Conservation (phyloP, 1,140 invertebrate genomes). For the Ptiloglossa arizonensis region DNA sequence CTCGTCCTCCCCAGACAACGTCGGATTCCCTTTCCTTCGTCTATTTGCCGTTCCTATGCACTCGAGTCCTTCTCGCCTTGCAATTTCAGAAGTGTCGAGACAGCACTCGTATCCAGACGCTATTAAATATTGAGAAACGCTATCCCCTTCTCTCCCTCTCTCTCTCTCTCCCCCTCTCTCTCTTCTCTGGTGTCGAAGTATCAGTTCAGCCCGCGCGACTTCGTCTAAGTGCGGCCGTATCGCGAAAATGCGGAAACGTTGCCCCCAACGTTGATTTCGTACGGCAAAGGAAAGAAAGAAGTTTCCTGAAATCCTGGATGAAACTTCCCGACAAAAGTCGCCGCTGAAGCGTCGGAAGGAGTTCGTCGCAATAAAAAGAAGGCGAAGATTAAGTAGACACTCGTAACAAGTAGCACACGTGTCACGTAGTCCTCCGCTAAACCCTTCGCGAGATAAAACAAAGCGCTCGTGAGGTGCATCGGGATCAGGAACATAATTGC, state of each 20-base stretch:
- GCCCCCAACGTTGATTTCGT: too few species aligned
- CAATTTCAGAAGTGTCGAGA: constrained; percentile 81
- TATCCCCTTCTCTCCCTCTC: too few species aligned
- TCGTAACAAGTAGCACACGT: constrained; percentile 45
- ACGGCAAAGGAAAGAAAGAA: background rate
- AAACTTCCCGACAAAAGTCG: constrained; percentile 30
- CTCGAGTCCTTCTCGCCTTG: constrained; percentile 69
- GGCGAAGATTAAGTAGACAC: constrained; percentile 33
- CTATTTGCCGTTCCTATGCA: constrained; percentile 62
- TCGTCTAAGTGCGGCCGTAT: background rate
- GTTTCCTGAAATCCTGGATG: constrained; percentile 23
- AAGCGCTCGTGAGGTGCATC: constrained; percentile 12
- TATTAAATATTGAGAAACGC: constrained; percentile 81
- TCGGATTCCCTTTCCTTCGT: constrained; percentile 57
- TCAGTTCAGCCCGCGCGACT: background rate
- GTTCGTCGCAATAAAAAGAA: constrained; percentile 26
- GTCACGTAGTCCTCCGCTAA: constrained; percentile 47
- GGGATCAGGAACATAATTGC: background rate
- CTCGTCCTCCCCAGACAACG: constrained; percentile 65
- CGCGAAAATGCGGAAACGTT: background rate
- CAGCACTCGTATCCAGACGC: constrained; percentile 78
- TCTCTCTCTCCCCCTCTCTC: too few species aligned
- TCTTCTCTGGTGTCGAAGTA: constrained; percentile 33
- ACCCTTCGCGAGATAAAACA: constrained; percentile 43
- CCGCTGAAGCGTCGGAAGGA: constrained; percentile 35